Conservation (phyloP, 2,113 vertebrate species). For the Myxocyprinus asiaticus region DNA sequence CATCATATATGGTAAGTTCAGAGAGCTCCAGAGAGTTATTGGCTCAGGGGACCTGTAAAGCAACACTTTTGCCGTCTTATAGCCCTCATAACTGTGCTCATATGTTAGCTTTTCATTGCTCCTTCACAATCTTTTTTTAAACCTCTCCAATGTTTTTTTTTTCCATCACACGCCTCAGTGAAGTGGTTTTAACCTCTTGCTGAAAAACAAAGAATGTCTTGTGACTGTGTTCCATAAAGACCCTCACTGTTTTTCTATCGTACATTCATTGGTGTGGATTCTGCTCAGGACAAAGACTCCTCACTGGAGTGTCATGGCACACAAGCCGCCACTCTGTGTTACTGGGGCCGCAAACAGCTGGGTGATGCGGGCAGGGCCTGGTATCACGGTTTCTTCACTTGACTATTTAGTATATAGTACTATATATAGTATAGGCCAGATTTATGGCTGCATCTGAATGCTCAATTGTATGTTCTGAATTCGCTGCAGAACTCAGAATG, state of each 20-base stretch:
- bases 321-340: conserved; percentile 21
- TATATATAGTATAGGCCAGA: too few species aligned
- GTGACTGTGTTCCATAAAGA: conserved; percentile 45
- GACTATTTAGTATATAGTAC: too few species aligned
- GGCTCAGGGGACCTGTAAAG: conserved; percentile 31
- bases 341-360: conserved; percentile 12
- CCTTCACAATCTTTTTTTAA: conserved; percentile 10
- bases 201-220: conserved; percentile 55
- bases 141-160: neutral
- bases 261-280: conserved; percentile 42
- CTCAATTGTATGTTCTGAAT: too few species aligned
- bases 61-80: conserved; percentile 21
- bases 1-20: conserved; percentile 31
- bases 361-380: too few species aligned
- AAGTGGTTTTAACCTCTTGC: conserved; percentile 38
- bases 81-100: neutral
- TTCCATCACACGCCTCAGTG: neutral
- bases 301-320: conserved; percentile 41
- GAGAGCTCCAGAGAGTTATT: conserved; percentile 19
- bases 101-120: conserved; percentile 24
- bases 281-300: conserved; percentile 53
- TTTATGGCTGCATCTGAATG: too few species aligned
- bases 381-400: too few species aligned
- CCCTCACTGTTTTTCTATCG: conserved; percentile 37
- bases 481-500: too few species aligned